phyloP scores from a whole-genome alignment of 2,113 vertebrate species.

The Mus spicilegus region DNA sequence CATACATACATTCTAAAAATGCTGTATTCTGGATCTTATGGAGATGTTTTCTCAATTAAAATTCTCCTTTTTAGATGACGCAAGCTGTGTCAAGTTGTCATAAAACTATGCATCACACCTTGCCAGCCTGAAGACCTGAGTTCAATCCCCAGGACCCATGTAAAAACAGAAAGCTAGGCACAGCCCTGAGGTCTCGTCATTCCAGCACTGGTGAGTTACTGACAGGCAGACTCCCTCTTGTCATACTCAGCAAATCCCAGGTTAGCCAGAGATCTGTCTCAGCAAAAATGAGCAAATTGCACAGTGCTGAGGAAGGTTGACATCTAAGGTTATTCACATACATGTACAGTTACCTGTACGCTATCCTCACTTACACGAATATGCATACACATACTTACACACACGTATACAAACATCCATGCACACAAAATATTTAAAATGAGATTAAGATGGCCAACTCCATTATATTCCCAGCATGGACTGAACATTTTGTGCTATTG shows the following conservation, averaged over 20 bases:
- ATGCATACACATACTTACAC: neutral
- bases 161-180: neutral
- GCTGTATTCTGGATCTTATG: neutral
- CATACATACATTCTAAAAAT: neutral
- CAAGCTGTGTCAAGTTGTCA: neutral
- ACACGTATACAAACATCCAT: neutral
- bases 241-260: neutral
- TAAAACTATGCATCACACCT: neutral
- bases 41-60: neutral
- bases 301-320: neutral
- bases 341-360: neutral
- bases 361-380: neutral
- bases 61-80: too few relatives aligned
- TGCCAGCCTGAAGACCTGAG: neutral
- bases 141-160: neutral
- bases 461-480: neutral
- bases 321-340: neutral
- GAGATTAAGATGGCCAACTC: neutral
- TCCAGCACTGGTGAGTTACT: neutral
- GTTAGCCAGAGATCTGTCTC: neutral
- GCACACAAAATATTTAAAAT: neutral
- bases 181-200: neutral
- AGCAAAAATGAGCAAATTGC: neutral
- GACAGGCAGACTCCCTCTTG: neutral
- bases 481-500: neutral